phyloP scores from a whole-genome alignment of 2,113 vertebrate genomes.

The Empidonax traillii region DNA sequence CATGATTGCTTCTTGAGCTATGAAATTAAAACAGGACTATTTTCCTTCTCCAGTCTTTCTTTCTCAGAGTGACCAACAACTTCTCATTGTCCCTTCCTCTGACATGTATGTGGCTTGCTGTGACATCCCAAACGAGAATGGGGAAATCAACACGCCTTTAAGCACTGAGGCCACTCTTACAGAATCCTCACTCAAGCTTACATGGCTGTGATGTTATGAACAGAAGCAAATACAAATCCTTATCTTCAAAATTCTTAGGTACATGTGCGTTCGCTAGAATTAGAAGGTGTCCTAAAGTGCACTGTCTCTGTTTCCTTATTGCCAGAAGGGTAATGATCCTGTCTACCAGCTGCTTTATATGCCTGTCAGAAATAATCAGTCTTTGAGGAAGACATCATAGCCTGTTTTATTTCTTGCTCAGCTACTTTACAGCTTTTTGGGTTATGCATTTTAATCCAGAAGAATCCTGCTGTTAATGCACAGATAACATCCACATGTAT shows the following conservation, averaged over 20 bases:
- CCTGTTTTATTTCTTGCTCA: background rate
- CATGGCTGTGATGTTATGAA: background rate
- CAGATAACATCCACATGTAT: background rate
- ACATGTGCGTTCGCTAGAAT: background rate
- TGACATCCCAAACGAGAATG: background rate
- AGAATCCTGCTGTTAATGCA: background rate
- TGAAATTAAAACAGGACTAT: background rate
- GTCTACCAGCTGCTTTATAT: conserved; percentile 44
- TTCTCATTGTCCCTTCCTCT: background rate
- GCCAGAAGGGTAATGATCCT: background rate
- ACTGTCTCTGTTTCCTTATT: conserved; percentile 40
- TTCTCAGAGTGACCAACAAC: background rate
- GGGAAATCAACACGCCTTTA: background rate
- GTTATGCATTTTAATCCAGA: background rate
- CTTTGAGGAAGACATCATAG: background rate
- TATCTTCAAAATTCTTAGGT: background rate
- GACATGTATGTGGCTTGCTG: background rate
- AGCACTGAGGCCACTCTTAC: background rate
- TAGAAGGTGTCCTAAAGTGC: background rate
- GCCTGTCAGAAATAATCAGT: background rate
- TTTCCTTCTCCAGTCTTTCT: background rate
- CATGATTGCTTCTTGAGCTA: background rate
- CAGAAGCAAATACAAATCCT: background rate
- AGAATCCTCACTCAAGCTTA: background rate
- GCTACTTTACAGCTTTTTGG: background rate